Evolutionary conservation across 2,888 invertebrate species (phyloP), one percentile per base, ranked within the genome.

Genomic region (Artemia sinica): DNA sequence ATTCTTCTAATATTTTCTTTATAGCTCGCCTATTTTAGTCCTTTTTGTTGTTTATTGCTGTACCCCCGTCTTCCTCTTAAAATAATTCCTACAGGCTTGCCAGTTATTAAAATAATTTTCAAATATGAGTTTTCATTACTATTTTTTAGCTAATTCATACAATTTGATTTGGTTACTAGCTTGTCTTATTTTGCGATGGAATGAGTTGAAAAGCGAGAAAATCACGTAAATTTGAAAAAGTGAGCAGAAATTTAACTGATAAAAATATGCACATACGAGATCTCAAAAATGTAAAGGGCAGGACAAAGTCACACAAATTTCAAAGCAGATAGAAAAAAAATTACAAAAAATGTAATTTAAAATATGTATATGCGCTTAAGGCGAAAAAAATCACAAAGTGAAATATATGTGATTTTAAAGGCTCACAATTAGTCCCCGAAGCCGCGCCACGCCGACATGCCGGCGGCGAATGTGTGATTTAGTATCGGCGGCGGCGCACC

Each of bases 301-400:
- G 58, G 58, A 58, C n/a, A 58, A 58, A 14, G 14, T 14, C 58
- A 58, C n/a, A 58, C 18, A 14, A n/a, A 14, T 9, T 14, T 58
- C 8, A 14, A 58, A 14, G 18, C n/a, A 18, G 14, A 18, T 58
- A 58, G n/a, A 58, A 18, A 58, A 58, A 58, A 58, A 58, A 9
- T 58, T 9, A 8, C 9, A 58, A 58, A 58, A 58, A 58, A 14
- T 58, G 58, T 14, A 58, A 14, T 58, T 18, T 58, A 8, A 58
- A 58, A 58, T 58, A 58, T 58, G 58, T 58, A 58, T 58, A 58
- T 58, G 58, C 58, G 58, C 58, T 58, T 58, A 58, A 58, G 58
- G 58, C 58, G 58, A n/a, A 58, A 58, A 58, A 58, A 58, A 58
- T 58, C 58, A 58, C 58, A 58, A 58, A 58, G 58, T 58, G 58